Conservation (phyloP, 2,888 invertebrate genomes). For the Agrotis exclamationis region DNA sequence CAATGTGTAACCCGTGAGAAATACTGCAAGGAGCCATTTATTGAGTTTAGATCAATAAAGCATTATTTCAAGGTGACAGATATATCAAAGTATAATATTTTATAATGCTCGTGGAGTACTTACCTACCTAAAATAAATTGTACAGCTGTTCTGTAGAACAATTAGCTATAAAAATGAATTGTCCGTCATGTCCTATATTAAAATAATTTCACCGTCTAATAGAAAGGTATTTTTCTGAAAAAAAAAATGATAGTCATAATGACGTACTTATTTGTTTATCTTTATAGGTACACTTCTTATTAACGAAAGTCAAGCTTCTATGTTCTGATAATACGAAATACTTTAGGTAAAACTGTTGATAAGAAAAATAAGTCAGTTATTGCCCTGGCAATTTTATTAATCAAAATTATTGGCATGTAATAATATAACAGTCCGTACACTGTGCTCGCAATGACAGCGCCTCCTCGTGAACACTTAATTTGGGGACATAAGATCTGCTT, state of each 20-base stretch:
- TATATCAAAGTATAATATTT: conserved; percentile 22
- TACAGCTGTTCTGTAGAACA: not conserved
- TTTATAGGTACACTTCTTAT: not conserved
- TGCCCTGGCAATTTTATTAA: not conserved
- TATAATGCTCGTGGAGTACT: not conserved
- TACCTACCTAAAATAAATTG: not conserved
- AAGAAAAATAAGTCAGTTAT: not conserved
- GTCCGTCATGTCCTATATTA: not conserved
- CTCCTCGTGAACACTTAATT: too few species aligned
- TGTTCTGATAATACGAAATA: conserved; percentile 13
- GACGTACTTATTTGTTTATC: conserved; percentile 1
- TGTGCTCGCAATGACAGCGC: too few species aligned
- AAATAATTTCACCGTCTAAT: not conserved
- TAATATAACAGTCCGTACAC: too few species aligned
- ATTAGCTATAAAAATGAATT: conserved; percentile 6
- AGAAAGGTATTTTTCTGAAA: not conserved
- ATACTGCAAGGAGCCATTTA: conserved; percentile 44
- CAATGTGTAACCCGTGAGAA: conserved; percentile 39
- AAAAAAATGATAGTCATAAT: not conserved
- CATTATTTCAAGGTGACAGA: conserved; percentile 29
- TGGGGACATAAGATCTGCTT: too few species aligned
- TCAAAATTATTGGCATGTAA: too few species aligned
- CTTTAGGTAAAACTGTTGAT: not conserved
- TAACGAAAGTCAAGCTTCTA: not conserved
- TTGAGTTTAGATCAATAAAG: conserved; percentile 32